Conservation (phyloP, 2,797 vertebrate genomes). For the Alauda arvensis region DNA sequence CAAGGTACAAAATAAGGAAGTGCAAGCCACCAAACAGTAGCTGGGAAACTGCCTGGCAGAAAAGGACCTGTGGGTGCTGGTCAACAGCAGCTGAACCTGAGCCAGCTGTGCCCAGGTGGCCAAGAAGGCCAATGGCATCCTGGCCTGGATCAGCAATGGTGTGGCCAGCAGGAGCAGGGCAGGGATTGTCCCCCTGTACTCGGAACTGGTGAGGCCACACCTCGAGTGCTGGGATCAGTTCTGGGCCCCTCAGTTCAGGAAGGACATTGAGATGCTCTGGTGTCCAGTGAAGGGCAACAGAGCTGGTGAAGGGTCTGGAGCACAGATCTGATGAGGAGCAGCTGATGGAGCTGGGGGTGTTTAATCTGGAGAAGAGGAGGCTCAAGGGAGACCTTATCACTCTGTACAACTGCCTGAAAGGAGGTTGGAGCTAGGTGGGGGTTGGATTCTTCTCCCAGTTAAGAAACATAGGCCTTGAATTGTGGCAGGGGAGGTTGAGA, state of each 20-base stretch:
- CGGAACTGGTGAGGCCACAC: accelerated
- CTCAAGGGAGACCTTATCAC: background rate
- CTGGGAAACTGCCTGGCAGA: background rate
- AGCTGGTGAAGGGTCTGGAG: background rate
- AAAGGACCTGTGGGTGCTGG: background rate
- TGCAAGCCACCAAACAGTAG: background rate
- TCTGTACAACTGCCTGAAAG: background rate
- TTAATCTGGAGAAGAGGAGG: background rate
- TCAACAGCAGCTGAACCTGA: accelerated
- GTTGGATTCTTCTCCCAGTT: background rate
- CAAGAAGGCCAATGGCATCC: background rate
- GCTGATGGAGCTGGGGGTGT: background rate
- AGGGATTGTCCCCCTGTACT: background rate
- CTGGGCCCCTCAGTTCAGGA: background rate
- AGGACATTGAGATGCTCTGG: background rate
- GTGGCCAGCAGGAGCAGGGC: background rate
- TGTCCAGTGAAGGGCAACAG: accelerated
- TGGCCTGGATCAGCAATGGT: background rate
- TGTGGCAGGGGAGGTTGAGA: background rate
- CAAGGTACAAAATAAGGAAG: background rate
- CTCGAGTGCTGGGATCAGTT: accelerated
- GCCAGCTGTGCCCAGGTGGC: background rate
- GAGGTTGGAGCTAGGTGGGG: background rate
- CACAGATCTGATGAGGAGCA: background rate
- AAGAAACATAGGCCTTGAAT: background rate